Percentiles rank a stretch among this genome's conserved stretches.
phyloP scores from a whole-genome alignment of 2,888 invertebrate genomes.

The Lasioglossum villosulum region DNA sequence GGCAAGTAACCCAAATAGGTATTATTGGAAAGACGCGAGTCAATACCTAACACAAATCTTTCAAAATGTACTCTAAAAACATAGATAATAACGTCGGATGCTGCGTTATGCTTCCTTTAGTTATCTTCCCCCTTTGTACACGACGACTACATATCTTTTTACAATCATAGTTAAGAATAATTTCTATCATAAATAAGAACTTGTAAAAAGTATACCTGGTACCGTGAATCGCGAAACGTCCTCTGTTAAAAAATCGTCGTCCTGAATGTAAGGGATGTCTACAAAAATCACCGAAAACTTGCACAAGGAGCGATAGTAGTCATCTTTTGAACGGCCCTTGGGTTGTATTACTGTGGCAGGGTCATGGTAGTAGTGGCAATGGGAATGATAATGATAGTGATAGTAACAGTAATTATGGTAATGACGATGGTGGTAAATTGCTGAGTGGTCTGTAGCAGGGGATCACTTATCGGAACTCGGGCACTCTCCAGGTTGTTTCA shows the following conservation, averaged over 20 bases:
- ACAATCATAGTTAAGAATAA: slow-evolving; percentile 75
- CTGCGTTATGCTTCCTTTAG: slow-evolving; percentile 69
- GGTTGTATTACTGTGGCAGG: slow-evolving; percentile 56
- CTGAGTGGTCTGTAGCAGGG: slow-evolving; percentile 78
- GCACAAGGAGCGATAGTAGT: slow-evolving; percentile 74
- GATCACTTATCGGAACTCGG: slow-evolving; percentile 85
- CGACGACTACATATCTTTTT: slow-evolving; percentile 71
- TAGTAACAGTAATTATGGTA: slow-evolving; percentile 65
- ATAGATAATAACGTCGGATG: slow-evolving; percentile 73
- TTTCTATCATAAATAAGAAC: slow-evolving; percentile 82
- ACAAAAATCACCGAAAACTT: slow-evolving; percentile 78
- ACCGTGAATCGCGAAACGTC: slow-evolving; percentile 76
- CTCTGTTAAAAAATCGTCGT: slow-evolving; percentile 77
- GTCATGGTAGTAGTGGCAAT: slow-evolving; percentile 68
- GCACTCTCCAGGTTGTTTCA: slow-evolving; percentile 84
- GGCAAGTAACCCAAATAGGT: slow-evolving; percentile 60
- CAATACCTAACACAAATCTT: slow-evolving; percentile 69
- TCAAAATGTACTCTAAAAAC: slow-evolving; percentile 72
- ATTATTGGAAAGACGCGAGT: slow-evolving; percentile 66
- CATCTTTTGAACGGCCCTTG: slow-evolving; percentile 65
- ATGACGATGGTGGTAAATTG: slow-evolving; percentile 66
- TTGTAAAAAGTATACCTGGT: slow-evolving; percentile 81
- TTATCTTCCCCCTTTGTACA: slow-evolving; percentile 72
- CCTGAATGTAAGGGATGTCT: slow-evolving; percentile 72
- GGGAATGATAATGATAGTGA: slow-evolving; percentile 67